Conservation (phyloP, 64 coral and sea anemone species). For the Montipora sp. region DNA sequence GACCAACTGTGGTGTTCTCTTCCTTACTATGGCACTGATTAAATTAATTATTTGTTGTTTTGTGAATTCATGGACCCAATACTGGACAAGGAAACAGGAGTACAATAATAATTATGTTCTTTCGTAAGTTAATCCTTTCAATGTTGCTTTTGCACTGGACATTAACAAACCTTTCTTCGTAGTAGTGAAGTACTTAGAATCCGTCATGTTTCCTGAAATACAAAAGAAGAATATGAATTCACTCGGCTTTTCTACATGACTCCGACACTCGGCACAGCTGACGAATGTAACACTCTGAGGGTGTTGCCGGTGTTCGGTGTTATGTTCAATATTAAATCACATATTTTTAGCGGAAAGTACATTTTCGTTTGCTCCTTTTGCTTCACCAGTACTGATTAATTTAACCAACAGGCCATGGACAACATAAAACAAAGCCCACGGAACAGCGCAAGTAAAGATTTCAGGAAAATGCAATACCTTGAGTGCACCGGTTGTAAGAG, state of each 20-base stretch:
- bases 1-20: no score
- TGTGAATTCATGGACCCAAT: no score
- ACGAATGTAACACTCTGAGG: neutral
- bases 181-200: slow-evolving; percentile 97
- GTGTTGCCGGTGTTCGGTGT: neutral
- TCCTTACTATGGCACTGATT: no score
- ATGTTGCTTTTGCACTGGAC: no score
- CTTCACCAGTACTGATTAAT: neutral
- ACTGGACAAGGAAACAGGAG: no score
- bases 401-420: neutral
- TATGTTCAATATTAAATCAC: neutral
- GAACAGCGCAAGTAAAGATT: neutral
- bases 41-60: no score
- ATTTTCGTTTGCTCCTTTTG: neutral
- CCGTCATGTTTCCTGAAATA: slow-evolving; percentile 70
- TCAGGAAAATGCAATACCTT: neutral
- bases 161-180: slow-evolving; percentile 92
- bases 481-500: no score
- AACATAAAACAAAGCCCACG: neutral
- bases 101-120: no score
- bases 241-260: neutral
- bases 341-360: neutral
- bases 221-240: neutral
- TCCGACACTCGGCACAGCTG: no score
- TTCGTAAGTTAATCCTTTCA: no score